Evolutionary conservation across 2,888 invertebrate genomes (phyloP).

Genomic region (Hypsopygia costalis): DNA sequence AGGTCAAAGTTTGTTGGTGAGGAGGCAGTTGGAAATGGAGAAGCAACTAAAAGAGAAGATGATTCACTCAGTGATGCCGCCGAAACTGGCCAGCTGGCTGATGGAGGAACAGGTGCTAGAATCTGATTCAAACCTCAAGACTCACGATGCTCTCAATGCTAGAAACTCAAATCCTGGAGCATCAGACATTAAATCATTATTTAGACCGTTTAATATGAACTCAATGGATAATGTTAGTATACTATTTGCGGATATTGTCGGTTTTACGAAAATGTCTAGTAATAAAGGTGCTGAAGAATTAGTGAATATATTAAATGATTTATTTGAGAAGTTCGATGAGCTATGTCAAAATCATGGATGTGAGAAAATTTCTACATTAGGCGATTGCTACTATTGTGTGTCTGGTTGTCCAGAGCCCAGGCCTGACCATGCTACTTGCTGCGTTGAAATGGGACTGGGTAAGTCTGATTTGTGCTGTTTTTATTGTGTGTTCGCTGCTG

Average conservation of each 20-base stretch:
- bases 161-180: slow-evolving; percentile 78
- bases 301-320: slow-evolving; percentile 96
- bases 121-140: slow-evolving; percentile 76
- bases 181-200: slow-evolving; percentile 89
- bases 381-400: slow-evolving; percentile 96
- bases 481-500: too few species aligned
- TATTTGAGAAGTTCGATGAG: slow-evolving; percentile 97
- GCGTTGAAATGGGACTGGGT: slow-evolving; percentile 97
- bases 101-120: slow-evolving; percentile 87
- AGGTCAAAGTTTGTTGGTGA: slow-evolving; percentile 94
- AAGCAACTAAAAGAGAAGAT: slow-evolving; percentile 97
- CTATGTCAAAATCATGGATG: slow-evolving; percentile 93
- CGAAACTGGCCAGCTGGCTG: slow-evolving; percentile 92
- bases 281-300: slow-evolving; percentile 98
- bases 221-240: slow-evolving; percentile 98
- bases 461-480: slow-evolving; percentile 29
- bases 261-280: slow-evolving; percentile 98
- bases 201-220: slow-evolving; percentile 98
- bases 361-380: slow-evolving; percentile 98
- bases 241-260: slow-evolving; percentile 98
- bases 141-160: slow-evolving; percentile 57
- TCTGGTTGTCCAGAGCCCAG: slow-evolving; percentile 97
- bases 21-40: slow-evolving; percentile 94
- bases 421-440: slow-evolving; percentile 95
- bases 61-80: slow-evolving; percentile 99